Conservation (phyloP, 1,140 invertebrate species). For the Ditylenchus dipsaci region DNA sequence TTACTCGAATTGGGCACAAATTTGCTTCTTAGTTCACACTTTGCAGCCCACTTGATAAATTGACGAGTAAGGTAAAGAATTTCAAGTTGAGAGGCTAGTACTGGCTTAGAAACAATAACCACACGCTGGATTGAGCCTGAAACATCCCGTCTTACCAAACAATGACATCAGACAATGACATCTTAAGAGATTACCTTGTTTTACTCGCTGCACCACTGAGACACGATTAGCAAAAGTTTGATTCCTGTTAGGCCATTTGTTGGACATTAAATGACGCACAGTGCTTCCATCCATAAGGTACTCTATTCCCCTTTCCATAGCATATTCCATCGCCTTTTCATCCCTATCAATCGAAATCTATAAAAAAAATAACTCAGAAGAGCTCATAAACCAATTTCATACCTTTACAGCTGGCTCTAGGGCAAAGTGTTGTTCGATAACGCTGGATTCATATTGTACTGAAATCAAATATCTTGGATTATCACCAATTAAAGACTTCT, state of each 20-base stretch:
- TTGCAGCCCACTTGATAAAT: neutral
- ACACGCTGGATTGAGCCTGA: neutral
- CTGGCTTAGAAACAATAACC: neutral
- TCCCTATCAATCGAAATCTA: neutral
- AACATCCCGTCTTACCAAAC: no score
- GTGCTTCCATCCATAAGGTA: constrained; percentile 2
- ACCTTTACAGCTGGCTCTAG: neutral
- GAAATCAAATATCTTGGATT: no score
- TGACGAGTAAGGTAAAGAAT: neutral
- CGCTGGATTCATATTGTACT: neutral
- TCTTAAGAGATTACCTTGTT: no score
- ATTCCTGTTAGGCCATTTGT: constrained; percentile 4
- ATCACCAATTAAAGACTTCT: no score
- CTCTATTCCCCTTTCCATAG: neutral
- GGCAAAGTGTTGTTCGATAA: neutral
- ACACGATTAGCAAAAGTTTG: constrained; percentile 4
- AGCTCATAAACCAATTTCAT: neutral
- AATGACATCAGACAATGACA: no score
- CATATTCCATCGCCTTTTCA: neutral
- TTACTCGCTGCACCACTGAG: neutral
- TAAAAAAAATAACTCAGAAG: neutral
- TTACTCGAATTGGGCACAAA: constrained; percentile 10
- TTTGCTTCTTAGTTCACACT: neutral
- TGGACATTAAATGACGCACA: constrained; percentile 3
- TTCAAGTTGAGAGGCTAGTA: neutral